These are phyloP conservation scores for Cenopis cana DNA, from an alignment of 2,888 invertebrate species.

Conservation along the genomic window DNA sequence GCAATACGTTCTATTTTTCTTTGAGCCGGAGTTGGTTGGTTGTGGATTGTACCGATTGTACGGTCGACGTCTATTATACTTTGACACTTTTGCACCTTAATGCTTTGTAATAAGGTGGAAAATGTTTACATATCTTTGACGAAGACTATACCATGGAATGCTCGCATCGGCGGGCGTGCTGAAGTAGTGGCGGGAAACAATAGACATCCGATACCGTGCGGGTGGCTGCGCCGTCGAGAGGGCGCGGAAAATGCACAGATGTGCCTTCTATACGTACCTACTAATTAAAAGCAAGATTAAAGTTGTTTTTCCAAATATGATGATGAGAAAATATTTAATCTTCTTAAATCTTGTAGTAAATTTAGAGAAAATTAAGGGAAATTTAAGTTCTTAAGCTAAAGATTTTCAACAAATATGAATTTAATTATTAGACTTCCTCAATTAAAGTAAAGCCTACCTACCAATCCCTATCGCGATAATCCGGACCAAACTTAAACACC, in stretches of 20 bases:
- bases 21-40: not conserved
- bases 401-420: not conserved
- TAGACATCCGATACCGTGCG: constrained; percentile 72
- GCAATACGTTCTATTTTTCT: constrained; percentile 2
- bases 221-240: constrained; percentile 47
- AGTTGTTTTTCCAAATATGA: constrained; percentile 7
- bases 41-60: not conserved
- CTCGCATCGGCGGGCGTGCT: constrained; percentile 57
- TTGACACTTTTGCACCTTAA: not conserved
- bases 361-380: not conserved
- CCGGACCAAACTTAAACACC: constrained; percentile 16
- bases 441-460: too few species aligned
- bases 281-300: constrained; percentile 20
- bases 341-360: not conserved
- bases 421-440: too few species aligned
- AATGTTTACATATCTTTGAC: not conserved
- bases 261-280: constrained; percentile 25
- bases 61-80: not conserved
- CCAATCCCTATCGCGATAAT: constrained; percentile 20
- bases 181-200: constrained; percentile 69
- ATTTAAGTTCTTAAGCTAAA: too few species aligned
- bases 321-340: not conserved
- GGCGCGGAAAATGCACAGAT: constrained; percentile 26
- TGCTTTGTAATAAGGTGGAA: not conserved
- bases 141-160: not conserved